These are phyloP conservation scores for Drosophila kambysellisi DNA, from an alignment of 2,888 invertebrate species.

Conservation along the genomic window DNA sequence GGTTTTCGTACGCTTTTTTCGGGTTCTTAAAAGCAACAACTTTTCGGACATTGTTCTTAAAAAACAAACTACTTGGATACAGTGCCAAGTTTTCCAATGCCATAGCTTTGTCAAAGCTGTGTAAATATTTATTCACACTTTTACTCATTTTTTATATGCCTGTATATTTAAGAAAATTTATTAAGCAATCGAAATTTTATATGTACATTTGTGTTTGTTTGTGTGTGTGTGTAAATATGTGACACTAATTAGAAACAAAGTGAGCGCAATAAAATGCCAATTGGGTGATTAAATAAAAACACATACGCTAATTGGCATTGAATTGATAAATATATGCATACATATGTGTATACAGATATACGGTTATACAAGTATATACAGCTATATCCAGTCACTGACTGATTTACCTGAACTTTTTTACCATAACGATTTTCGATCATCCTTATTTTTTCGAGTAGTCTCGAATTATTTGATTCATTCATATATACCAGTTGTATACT, in stretches of 20 bases:
- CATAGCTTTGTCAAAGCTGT: background rate
- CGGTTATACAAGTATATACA: background rate
- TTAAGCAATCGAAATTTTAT: background rate
- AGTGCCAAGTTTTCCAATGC: background rate
- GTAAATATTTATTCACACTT: background rate
- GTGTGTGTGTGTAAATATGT: background rate
- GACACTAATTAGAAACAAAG: slow-evolving; percentile 25
- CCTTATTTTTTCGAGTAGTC: background rate
- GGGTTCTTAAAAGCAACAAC: background rate
- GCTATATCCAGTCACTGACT: background rate
- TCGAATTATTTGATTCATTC: background rate
- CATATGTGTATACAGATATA: background rate
- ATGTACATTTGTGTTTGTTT: background rate
- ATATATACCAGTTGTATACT: background rate
- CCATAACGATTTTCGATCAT: background rate
- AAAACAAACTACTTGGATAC: too few relatives aligned
- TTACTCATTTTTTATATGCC: accelerated
- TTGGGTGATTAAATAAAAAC: background rate
- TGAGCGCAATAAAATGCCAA: slow-evolving; percentile 32
- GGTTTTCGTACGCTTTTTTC: too few relatives aligned
- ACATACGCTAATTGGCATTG: slow-evolving; percentile 1
- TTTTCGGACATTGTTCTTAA: background rate
- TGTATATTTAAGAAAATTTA: background rate
- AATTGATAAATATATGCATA: slow-evolving; percentile 1
- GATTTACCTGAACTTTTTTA: background rate